Base-by-base conservation (phyloP, 1,140 invertebrate genomes). In the Colletes latitarsis region DNA sequence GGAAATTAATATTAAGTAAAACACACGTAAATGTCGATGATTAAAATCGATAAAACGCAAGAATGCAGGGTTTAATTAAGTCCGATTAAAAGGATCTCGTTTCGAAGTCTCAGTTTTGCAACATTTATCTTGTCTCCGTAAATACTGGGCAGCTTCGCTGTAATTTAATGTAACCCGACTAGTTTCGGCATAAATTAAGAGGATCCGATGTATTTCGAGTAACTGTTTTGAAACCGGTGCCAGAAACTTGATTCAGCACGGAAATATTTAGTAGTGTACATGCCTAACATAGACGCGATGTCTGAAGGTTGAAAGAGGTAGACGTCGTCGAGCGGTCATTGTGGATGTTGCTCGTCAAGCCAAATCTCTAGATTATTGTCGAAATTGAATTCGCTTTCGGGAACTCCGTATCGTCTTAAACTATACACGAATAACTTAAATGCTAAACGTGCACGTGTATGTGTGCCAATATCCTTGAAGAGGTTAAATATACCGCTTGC, bases 181-280 rank as follows among this genome's bases (percentile, higher is more conserved):
- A 46, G 69, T 79, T 79, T 57, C 69, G 15, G 15, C 19, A 64
- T 73, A 73, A 72, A 73, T 79, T 70, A 79, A 63, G 60, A 41
- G 30, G 49, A 49, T 55, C 77, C 57, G 69, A 79, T 79, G 74
- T 77, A 77, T 77, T 77, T 69, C 66, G 74, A 69, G 74, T 58
- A 15, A 41, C 49, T 79, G 46, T 66, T 79, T 55, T 30, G 49
- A 64, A 43, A 21, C 15, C 15, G 14, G n/a, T 79, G 77, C 77
- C 77, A 79, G 70, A 19, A 73, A 15, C 60, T 73, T 64, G 70
- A 73, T 57, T 79, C 70, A 64, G 39, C 60, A 8, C 70, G 70
- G 64, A 66, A 64, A 63, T 79, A 73, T 79, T 73, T 21, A 17
- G 12, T 15, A 9, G 19, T 39, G 49, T 64, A n/a, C 60, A 53